phyloP scores from a whole-genome alignment of 1,140 invertebrate genomes.

The Brachionus angularis region DNA sequence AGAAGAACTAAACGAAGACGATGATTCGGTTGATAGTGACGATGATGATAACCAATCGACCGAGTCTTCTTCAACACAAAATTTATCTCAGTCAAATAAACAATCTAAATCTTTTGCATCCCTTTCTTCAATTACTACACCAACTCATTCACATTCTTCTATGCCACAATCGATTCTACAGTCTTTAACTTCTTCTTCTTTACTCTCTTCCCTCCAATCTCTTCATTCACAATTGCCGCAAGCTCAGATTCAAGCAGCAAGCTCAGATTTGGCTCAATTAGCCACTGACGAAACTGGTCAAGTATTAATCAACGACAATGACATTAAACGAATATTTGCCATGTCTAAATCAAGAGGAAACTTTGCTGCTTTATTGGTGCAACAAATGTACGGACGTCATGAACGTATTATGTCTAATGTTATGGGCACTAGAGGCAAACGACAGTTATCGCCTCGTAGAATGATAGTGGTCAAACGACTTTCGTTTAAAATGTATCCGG shows the following conservation, averaged over 20 bases:
- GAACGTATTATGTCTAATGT: slow-evolving; percentile 39
- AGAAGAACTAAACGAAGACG: slow-evolving; percentile 21
- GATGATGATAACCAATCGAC: slow-evolving; percentile 24
- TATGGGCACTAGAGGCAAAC: slow-evolving; percentile 41
- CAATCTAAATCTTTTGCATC: background rate
- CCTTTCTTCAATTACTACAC: too few species aligned
- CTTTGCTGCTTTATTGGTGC: slow-evolving; percentile 30
- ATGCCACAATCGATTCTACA: slow-evolving; percentile 26
- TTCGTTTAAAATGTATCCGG: slow-evolving; percentile 28
- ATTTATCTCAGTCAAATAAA: background rate
- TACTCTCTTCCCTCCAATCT: background rate
- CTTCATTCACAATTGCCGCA: too few species aligned
- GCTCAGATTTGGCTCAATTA: background rate
- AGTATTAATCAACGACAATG: background rate
- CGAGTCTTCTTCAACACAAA: slow-evolving; percentile 8
- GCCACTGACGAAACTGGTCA: slow-evolving; percentile 28
- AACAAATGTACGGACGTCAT: slow-evolving; percentile 21
- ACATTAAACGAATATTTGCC: slow-evolving; percentile 7
- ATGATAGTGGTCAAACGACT: background rate
- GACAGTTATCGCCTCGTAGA: slow-evolving; percentile 8
- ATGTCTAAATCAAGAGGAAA: slow-evolving; percentile 37
- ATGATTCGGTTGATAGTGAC: background rate
- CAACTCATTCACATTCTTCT: background rate
- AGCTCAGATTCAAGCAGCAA: too few species aligned
- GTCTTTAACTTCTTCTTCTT: background rate